Evolutionary conservation across 2,888 invertebrate species (phyloP), one percentile per base, ranked within the genome.

Genomic region (Hirtodrosophila confusa): DNA sequence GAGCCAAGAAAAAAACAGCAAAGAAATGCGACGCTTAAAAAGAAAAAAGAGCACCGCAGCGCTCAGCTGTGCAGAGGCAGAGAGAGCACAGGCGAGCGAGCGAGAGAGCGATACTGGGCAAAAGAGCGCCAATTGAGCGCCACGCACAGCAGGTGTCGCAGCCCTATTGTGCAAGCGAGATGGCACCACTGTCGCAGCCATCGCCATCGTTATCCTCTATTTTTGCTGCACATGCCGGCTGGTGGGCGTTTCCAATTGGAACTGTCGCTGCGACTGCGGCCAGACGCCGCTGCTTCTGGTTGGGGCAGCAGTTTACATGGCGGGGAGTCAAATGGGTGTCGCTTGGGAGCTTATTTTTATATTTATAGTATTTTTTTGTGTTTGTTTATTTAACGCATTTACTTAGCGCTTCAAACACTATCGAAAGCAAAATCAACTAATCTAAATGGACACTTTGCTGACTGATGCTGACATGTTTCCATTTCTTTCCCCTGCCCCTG

Each of bases 341-440:
- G 23, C 35, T 45, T 10, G 51, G 41, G 29, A n/a, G 45, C 47
- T 53, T 23, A 57, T 29, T 37, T 35, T 51, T 23, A 8, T 31
- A 6, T 31, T 8, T 31, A 8, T 31, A 9, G 23, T 53, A 29
- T 53, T 61, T 56, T 40, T 39, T 56, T 65, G 63, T 68, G 17
- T 62, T 76, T 72, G 80, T 79, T 83, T 79, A 67, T 74, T 73
- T 77, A 73, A 66, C 73, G 57, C 62, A 67, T 72, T 78, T 70
- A 74, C 87, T 86, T 86, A 83, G 75, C 63, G 70, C 70, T 70
- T 65, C 56, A 72, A 69, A 82, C 17, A 78, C 76, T 86, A 86
- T 88, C 86, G 86, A 75, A 79, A 65, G 75, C 75, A 83, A 86
- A 88, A 88, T 88, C 84, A 86, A 84, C 84, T 83, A 88, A 84